Conservation (phyloP, 2,888 invertebrate species). For the Lochmaea capreae region DNA sequence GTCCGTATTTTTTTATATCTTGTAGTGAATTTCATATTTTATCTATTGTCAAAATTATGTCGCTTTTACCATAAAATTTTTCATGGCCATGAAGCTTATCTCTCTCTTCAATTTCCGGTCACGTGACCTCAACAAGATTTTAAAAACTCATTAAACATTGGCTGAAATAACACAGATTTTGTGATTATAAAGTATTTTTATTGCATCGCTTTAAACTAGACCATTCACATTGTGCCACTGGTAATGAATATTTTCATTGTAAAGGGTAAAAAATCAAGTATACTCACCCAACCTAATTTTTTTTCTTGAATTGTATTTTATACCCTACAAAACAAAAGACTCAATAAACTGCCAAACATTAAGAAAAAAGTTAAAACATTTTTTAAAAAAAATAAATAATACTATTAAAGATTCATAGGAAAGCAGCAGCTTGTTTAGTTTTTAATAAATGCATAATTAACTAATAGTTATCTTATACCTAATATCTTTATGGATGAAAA, state of each 20-base stretch:
- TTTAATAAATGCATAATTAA: not conserved
- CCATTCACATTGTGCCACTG: not conserved
- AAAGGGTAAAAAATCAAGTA: not conserved
- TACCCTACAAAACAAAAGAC: conserved; percentile 15
- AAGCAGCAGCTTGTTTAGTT: not conserved
- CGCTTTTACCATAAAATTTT: no score
- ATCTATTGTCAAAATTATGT: no score
- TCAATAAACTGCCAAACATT: conserved; percentile 1
- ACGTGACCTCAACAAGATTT: not conserved
- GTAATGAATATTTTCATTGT: not conserved
- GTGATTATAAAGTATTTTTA: not conserved
- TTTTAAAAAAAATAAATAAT: not conserved
- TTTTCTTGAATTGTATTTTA: conserved; percentile 14
- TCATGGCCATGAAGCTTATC: no score
- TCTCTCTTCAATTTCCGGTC: no score
- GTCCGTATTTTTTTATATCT: no score
- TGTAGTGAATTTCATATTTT: no score
- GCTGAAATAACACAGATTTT: conserved; percentile 13
- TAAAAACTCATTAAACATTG: not conserved
- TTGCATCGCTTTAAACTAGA: not conserved
- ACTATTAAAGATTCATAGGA: not conserved
- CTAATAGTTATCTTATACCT: no score
- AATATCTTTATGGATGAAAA: no score
- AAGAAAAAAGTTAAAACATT: no score
- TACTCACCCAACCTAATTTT: conserved; percentile 18